These are phyloP conservation scores for Sitta carolinensis DNA, from an alignment of 2,797 vertebrate genomes.

Conservation along the genomic window DNA sequence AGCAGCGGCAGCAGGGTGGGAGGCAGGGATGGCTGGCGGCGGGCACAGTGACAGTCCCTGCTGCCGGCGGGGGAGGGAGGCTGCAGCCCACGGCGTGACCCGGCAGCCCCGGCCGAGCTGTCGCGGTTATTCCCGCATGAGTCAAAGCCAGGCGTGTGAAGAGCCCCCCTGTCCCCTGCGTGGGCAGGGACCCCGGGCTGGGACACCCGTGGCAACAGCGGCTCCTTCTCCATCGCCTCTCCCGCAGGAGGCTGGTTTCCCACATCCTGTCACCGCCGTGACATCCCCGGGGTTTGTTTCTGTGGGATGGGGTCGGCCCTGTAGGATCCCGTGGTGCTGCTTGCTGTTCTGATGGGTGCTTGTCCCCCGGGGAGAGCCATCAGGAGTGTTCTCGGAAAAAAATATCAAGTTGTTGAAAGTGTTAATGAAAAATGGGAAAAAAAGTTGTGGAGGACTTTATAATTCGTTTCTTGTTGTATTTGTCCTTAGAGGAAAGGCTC, in stretches of 20 bases:
- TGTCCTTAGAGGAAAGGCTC: background rate
- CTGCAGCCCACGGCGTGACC: background rate
- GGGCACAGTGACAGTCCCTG: too few species aligned
- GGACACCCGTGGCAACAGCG: background rate
- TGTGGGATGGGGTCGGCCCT: background rate
- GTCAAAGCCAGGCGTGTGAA: background rate
- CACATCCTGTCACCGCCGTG: rapidly evolving
- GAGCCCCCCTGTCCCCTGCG: background rate
- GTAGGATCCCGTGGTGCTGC: background rate
- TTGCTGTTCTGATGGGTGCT: rapidly evolving
- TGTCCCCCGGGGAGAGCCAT: rapidly evolving
- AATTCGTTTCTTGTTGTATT: background rate
- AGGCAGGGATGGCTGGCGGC: background rate
- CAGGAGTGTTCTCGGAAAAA: background rate
- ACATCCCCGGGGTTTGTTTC: background rate
- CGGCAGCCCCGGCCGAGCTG: background rate
- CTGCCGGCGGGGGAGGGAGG: too few species aligned
- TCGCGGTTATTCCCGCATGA: background rate
- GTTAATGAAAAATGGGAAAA: background rate
- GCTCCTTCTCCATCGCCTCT: background rate
- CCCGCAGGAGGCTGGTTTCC: background rate
- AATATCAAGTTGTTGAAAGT: background rate
- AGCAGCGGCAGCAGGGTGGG: background rate
- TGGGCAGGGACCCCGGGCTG: background rate
- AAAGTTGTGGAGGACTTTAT: background rate